phyloP scores from a whole-genome alignment of 2,113 vertebrate genomes.

The Amblyornis subalaris region DNA sequence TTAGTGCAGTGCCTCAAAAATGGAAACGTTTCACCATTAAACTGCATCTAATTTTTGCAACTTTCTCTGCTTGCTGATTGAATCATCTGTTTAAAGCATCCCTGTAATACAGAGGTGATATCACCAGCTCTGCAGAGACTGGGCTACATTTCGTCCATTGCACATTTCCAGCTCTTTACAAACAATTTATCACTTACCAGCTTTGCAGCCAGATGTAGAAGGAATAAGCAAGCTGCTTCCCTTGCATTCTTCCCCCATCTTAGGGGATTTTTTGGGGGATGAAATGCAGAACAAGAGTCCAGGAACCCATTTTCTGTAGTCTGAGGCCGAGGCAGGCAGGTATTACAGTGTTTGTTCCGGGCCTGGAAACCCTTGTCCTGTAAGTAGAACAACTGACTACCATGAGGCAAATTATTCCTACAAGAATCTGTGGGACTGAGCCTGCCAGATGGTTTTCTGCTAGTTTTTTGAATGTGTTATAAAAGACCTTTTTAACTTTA shows the following conservation, averaged over 20 bases:
- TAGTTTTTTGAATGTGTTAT: neutral
- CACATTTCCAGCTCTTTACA: neutral
- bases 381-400: neutral
- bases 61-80: neutral
- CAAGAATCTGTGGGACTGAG: neutral
- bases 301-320: neutral
- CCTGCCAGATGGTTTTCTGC: neutral
- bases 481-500: neutral
- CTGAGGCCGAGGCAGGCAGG: neutral
- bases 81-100: neutral
- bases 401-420: neutral
- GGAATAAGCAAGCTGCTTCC: neutral
- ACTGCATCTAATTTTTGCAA: neutral
- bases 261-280: neutral
- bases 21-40: neutral
- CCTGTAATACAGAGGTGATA: neutral
- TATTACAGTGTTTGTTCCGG: neutral
- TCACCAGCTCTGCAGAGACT: neutral
- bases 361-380: neutral
- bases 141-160: neutral
- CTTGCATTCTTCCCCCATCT: neutral
- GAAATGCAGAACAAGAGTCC: neutral
- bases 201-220: neutral
- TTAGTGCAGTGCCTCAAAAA: neutral
- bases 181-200: neutral